Evolutionary conservation across 2,113 vertebrate species (phyloP), one percentile per base, ranked within the genome.

Genomic region (Peucedramus taeniatus): DNA sequence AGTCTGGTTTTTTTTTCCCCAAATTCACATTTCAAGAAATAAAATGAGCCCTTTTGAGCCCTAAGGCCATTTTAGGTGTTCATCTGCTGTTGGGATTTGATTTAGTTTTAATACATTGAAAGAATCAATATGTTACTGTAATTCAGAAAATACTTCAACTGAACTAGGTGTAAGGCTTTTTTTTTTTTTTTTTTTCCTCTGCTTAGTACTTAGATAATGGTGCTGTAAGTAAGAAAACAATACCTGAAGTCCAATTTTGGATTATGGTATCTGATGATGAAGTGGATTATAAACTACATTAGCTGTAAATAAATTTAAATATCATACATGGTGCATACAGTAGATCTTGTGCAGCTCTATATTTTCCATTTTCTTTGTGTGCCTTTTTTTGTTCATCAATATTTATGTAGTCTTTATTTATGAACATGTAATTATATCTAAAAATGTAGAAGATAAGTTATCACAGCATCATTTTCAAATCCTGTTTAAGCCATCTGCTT

Each of bases 1-100:
- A 42, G 11, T 3, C 15, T 22, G 11, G 3, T 42, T 42, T 22
- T 28, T 47, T 39, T 47, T 11, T 0, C 0, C 11, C 16, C 17
- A 4, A 75, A 51, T 5, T 81, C 57, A 21, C 14, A 75, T 44
- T 28, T 90, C 24, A 31, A 63, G 47, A 83, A 82, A 33, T 21
- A 27, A 54, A 78, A 81, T 0, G 1, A 54, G 18, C 14, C 4
- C 23, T n/a, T 92, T 15, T 39, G 81, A 68, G 59, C 15, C 42
- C 27, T 26, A 63, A 26, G 9, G 80, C 22, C 17, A 8, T 77
- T 71, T 70, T n/a, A 51, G 40, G 9, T 51, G 22, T 72, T 89
- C 22, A 2, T 27, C 18, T 23, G 7, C 57, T 75, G 5, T 40
- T 89, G 40, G 28, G 37, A 51, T 91, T 91, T 51, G 27, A 63